Base-by-base conservation (phyloP, 1,140 invertebrate genomes). In the Steinernema khuongi region DNA sequence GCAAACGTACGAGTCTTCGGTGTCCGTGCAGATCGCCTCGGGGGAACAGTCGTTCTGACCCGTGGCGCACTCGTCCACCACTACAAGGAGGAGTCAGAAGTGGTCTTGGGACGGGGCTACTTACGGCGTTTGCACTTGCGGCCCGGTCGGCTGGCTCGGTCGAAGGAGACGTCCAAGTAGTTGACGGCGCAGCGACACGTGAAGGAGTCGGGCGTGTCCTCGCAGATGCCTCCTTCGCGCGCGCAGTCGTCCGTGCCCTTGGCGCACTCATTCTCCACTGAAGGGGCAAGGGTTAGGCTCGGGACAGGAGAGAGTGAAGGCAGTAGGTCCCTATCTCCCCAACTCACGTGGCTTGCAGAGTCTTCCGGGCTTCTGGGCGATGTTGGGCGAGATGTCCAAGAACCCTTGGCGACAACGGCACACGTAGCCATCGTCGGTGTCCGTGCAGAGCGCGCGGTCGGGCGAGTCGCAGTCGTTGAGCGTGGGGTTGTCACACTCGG, bases 401-500 rank as follows among this genome's bases (percentile, higher is more conserved):
- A 83, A 84, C 41, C 68, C 79, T 75, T 83, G 78, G 17, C 81
- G 36, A 70, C 83, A 84, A 31, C 79, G 36, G 70, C 83, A 84
- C 41, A 76, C 44, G 67, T 84, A 84, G 11, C 84, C 83, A 26
- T 84, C 83, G 72, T 84, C 83, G 11, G 79, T 84, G 44, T 84
- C 83, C 1, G 81, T 85, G 60, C 83, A 84, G 70, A 84, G 76
- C 0, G 84, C 77, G 32, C 81, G 67, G 71, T 84, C 83, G 1
- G 82, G 82, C 0, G 83, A 80, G 67, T 84, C 83, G 66, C 83
- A 84, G 69, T 84, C 84, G 71, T 84, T 84, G 29, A 84, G 79
- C 11, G 80, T 75, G 31, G 83, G 83, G 32, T 84, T 84, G 67
- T 84, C 82, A 44, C 83, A 85, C 44, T 85, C 83, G 11, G 83